These are phyloP conservation scores for Cerastoderma edule DNA, from an alignment of 2,888 invertebrate genomes.

Conservation along the genomic window DNA sequence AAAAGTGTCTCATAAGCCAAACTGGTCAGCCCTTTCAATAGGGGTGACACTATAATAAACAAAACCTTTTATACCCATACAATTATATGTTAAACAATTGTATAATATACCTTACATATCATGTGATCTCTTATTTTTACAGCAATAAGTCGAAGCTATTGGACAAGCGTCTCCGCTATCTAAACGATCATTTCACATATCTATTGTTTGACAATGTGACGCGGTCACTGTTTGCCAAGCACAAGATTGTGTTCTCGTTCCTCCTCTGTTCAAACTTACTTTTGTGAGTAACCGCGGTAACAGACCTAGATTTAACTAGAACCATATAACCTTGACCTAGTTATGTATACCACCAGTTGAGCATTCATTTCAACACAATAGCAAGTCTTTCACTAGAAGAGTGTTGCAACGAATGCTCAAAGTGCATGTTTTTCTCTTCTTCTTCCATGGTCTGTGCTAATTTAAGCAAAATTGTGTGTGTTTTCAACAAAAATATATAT, in stretches of 20 bases:
- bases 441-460: too few relatives aligned
- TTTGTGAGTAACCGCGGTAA: slow-evolving; percentile 76
- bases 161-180: slow-evolving; percentile 88
- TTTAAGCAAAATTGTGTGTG: too few relatives aligned
- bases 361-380: too few relatives aligned
- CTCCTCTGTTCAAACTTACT: slow-evolving; percentile 88
- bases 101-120: too few relatives aligned
- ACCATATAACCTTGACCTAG: slow-evolving; percentile 8
- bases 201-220: slow-evolving; percentile 96
- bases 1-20: too few relatives aligned
- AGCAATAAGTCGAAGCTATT: slow-evolving; percentile 89
- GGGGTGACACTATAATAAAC: too few relatives aligned
- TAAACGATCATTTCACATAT: slow-evolving; percentile 93
- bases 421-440: background rate
- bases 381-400: too few relatives aligned
- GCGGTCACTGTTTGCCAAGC: slow-evolving; percentile 96
- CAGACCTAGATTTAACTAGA: background rate
- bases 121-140: slow-evolving; percentile 69
- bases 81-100: too few relatives aligned
- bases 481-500: too few relatives aligned
- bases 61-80: too few relatives aligned
- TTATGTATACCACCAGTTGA: slow-evolving; percentile 15
- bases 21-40: too few relatives aligned
- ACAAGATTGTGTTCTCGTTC: slow-evolving; percentile 96
- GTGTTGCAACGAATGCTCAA: too few relatives aligned